Percentiles rank a stretch among this genome's conserved stretches.
Conservation (phyloP, 2,797 vertebrate species). For the Echiichthys vipera region DNA sequence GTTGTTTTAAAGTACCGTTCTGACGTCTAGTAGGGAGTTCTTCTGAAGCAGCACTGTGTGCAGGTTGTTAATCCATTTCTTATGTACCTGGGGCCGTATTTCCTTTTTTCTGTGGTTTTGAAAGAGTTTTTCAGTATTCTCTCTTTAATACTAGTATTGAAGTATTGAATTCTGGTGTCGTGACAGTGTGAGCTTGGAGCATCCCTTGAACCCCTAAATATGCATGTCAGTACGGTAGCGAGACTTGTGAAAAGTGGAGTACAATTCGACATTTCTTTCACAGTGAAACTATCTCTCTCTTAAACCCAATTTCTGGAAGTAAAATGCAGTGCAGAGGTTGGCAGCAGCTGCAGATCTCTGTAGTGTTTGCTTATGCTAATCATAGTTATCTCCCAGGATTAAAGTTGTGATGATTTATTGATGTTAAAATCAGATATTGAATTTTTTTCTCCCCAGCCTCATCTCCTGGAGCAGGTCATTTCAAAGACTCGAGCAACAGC, state of each 20-base stretch:
- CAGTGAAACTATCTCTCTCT: no score
- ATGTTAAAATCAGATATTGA: slow-evolving; percentile 37
- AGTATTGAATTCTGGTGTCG: no score
- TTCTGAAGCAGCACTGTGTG: no score
- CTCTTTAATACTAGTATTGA: no score
- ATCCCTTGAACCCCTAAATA: background rate
- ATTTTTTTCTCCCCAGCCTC: background rate
- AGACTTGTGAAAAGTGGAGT: background rate
- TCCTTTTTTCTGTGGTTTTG: no score
- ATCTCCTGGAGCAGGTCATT: slow-evolving; percentile 17
- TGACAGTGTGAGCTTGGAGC: no score
- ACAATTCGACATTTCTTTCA: background rate
- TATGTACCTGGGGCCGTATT: no score
- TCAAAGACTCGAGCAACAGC: slow-evolving; percentile 10
- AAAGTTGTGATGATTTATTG: slow-evolving; percentile 46
- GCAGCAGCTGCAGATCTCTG: background rate
- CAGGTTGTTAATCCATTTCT: no score
- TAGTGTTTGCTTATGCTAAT: slow-evolving; percentile 25
- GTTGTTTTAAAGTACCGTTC: no score
- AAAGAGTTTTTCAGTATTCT: no score
- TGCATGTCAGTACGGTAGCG: background rate
- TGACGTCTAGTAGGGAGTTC: no score
- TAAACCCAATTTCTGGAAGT: background rate
- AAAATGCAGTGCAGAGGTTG: background rate
- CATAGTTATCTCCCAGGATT: slow-evolving; percentile 5